phyloP scores from a whole-genome alignment of 2,888 invertebrate species.

The Drosophila falleni region DNA sequence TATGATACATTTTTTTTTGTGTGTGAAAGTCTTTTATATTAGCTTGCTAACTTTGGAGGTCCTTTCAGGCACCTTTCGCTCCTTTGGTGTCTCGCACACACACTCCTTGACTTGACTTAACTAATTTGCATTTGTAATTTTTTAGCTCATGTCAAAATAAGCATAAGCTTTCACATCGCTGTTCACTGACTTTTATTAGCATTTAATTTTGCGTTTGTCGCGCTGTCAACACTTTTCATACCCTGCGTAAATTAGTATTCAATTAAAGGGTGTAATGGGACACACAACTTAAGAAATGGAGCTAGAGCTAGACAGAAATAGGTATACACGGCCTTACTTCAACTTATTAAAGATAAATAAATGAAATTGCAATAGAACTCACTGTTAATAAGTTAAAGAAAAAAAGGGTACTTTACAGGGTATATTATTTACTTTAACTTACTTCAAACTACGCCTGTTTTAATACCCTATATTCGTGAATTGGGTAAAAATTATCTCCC shows the following conservation, averaged over 20 bases:
- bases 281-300: not conserved
- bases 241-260: not conserved
- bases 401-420: not conserved
- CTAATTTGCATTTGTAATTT: constrained; percentile 82
- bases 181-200: constrained; percentile 69
- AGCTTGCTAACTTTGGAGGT: constrained; percentile 62
- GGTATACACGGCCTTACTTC: not conserved
- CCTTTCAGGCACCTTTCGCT: constrained; percentile 39
- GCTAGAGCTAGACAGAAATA: not conserved
- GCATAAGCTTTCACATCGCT: constrained; percentile 67
- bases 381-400: no score
- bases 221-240: constrained; percentile 59
- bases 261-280: not conserved
- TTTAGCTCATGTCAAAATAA: constrained; percentile 76
- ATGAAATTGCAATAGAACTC: no score
- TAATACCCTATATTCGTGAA: not conserved
- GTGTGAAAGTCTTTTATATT: constrained; percentile 74
- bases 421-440: not conserved
- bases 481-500: constrained; percentile 7
- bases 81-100: constrained; percentile 12
- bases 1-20: constrained; percentile 75
- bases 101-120: constrained; percentile 37
- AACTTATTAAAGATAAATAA: not conserved
- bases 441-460: not conserved
- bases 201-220: constrained; percentile 69